Conservation (phyloP, 2,888 invertebrate genomes). For the Rhimphoctona megacephalus region DNA sequence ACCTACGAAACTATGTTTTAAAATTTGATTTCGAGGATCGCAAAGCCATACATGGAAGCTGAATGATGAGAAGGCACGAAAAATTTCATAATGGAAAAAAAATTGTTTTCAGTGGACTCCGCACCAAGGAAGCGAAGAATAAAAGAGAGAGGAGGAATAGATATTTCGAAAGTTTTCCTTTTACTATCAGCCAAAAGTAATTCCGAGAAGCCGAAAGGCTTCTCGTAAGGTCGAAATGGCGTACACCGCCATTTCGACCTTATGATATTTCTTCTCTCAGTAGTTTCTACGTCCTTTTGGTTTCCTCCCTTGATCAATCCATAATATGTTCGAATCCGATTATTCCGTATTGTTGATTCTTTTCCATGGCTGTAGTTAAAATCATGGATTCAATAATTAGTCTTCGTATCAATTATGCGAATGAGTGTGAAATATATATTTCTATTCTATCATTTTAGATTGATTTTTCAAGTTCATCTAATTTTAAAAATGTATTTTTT, state of each 20-base stretch:
- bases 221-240: too few species aligned
- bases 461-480: not conserved
- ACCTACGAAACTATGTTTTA: not conserved
- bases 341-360: not conserved
- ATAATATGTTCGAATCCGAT: constrained; percentile 21
- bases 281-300: not conserved
- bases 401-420: not conserved
- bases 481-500: not conserved
- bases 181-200: constrained; percentile 54
- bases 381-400: not conserved
- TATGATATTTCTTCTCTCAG: constrained; percentile 38
- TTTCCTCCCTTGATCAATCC: constrained; percentile 7
- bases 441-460: not conserved
- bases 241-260: constrained; percentile 38
- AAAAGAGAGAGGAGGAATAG: constrained; percentile 25
- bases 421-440: not conserved
- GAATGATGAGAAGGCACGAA: constrained; percentile 19
- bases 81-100: constrained; percentile 43
- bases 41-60: constrained; percentile 10
- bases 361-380: not conserved
- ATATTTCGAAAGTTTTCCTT: constrained; percentile 37
- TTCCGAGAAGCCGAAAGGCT: constrained; percentile 47
- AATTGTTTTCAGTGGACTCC: constrained; percentile 12
- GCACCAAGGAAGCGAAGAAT: constrained; percentile 40
- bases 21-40: not conserved